phyloP scores from a whole-genome alignment of 2,888 invertebrate species.

The Lutraria lutraria region DNA sequence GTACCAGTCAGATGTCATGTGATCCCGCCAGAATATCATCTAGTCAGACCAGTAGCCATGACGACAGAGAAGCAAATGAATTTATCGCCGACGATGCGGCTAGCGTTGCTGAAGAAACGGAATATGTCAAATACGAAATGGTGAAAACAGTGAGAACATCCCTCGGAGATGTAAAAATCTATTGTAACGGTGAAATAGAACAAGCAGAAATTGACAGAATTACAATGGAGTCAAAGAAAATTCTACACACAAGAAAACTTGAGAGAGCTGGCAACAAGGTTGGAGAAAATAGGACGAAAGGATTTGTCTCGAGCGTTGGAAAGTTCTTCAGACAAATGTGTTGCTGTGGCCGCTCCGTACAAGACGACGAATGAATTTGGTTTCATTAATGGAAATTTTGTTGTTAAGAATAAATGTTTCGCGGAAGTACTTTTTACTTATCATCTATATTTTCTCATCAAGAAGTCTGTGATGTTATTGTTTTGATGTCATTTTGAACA shows the following conservation, averaged over 20 bases:
- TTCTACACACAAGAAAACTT: not conserved
- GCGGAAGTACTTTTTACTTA: too few species aligned
- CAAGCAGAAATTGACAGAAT: not conserved
- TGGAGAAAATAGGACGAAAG: not conserved
- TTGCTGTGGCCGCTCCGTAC: not conserved
- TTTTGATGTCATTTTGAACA: too few species aligned
- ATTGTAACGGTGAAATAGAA: not conserved
- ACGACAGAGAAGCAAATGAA: not conserved
- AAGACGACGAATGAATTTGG: not conserved
- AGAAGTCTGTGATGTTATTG: too few species aligned
- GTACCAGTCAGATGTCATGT: not conserved
- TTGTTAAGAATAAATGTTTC: too few species aligned
- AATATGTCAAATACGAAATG: not conserved
- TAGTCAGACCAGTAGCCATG: not conserved
- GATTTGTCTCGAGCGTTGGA: not conserved
- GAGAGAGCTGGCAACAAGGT: not conserved
- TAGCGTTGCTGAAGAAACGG: not conserved
- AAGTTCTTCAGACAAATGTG: conserved; percentile 2
- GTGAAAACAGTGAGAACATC: not conserved
- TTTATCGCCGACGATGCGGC: not conserved
- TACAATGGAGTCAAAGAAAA: not conserved
- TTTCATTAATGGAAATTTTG: too few species aligned
- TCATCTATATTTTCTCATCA: too few species aligned
- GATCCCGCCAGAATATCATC: not conserved
- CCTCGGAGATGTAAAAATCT: not conserved